Base-by-base conservation (phyloP, 2,113 vertebrate genomes). In the Bufo gargarizans region DNA sequence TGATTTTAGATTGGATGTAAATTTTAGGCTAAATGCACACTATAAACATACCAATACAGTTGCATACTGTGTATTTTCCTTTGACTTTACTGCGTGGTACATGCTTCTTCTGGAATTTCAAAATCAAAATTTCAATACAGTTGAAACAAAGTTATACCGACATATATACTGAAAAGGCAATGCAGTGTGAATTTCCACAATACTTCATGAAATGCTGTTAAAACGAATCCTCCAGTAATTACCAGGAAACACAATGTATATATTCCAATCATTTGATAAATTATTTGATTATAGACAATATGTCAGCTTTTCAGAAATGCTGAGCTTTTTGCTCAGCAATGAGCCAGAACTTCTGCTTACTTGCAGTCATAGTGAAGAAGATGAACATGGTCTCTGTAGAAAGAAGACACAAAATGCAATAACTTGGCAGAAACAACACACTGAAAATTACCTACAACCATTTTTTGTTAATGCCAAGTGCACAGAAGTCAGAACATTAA, bases 261-360 rank as follows among this genome's bases (percentile, higher is more conserved):
- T 49, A 50, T 49, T 50, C 45, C 47, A 20, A 76, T 56, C 77
- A 55, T 22, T 78, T 53, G 49, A 77, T 77, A 77, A 22, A n/a
- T 77, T 50, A 20, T 77, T 78, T 56, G 50, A 55, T n/a, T 55
- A 56, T n/a, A 11, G 56, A 55, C 11, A 55, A 56, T 53, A 22
- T 78, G 49, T 53, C 49, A 78, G 77, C 11, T 55, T 78, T 78
- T 78, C 20, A 55, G 50, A 78, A 78, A 22, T 78, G 49, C 45
- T 50, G 69, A 50, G 33, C 19, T 77, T 47, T 77, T 50, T 19
- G 74, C 50, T 22, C 77, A 55, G 77, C 50, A 78, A 56, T 55
- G n/a, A 58, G 55, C n/a, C 77, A 56, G 77, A 58, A 80, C 53
- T 58, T 56, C n/a, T 80, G 77, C 77, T 61, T 81, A 45, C 55